Percentiles rank a stretch among this genome's conserved stretches.
phyloP scores from a whole-genome alignment of 2,113 vertebrate genomes.

The Dromaius novaehollandiae region DNA sequence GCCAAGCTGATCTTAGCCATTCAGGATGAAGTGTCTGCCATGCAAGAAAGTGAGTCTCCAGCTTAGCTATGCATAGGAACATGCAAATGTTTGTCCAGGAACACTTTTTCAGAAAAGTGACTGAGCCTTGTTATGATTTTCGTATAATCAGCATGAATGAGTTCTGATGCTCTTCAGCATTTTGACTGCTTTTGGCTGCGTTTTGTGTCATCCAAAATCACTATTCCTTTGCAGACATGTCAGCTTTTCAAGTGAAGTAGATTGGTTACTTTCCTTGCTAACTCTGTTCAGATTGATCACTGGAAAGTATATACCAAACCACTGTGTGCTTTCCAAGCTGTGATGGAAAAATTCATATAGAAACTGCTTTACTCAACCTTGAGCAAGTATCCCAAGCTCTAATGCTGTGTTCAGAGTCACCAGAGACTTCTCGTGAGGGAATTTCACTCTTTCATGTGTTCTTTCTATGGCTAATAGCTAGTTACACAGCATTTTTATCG shows the following conservation, averaged over 20 bases:
- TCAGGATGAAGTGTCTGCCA: conserved; percentile 93
- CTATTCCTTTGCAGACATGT: not conserved
- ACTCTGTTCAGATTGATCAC: not conserved
- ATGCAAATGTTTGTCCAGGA: not conserved
- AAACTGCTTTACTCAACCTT: not conserved
- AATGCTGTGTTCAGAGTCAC: not conserved
- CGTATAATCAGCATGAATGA: not conserved
- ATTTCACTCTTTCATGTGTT: not conserved
- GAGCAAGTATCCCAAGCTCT: not conserved
- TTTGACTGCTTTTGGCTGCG: not conserved
- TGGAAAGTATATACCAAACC: not conserved
- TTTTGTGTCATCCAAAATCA: not conserved
- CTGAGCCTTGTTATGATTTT: not conserved
- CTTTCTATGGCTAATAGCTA: not conserved
- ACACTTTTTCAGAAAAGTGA: not conserved
- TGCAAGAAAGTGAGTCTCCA: conserved; percentile 86
- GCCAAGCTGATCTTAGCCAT: conserved; percentile 96
- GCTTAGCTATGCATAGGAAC: not conserved
- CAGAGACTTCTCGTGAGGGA: not conserved
- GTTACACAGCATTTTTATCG: not conserved
- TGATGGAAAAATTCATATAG: not conserved
- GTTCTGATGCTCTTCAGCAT: not conserved
- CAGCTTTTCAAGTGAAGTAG: not conserved
- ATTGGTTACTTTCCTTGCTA: not conserved
- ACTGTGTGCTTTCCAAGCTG: not conserved